Evolutionary conservation across 2,888 invertebrate species (phyloP), one percentile per base, ranked within the genome.

Genomic region (Gisinianus flammeolus): DNA sequence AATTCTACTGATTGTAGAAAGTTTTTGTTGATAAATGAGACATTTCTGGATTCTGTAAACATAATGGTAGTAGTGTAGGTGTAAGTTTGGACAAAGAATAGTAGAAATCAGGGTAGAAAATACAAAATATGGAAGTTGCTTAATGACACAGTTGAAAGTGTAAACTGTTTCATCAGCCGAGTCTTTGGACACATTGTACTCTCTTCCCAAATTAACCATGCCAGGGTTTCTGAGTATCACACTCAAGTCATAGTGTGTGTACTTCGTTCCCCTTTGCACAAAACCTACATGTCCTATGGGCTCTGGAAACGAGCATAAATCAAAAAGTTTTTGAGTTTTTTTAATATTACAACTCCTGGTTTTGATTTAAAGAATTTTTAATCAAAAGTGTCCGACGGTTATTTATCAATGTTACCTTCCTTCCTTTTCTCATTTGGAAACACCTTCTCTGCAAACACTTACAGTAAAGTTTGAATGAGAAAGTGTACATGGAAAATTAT

Each of bases 211-310:
- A 66, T 67, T 52, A 75, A 75, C 66, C 31, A 56, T 54, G 67
- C 69, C 24, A 77, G 64, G 78, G 74, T 80, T 77, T 83, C 81
- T 83, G 83, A 78, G 81, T 81, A 74, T 66, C 12, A 33, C 31
- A 35, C 67, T 78, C 56, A 70, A 54, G 79, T 79, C 73, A 74
- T 73, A 58, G 52, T 54, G 68, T 80, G 54, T 64, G 72, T 79
- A 69, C 72, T 79, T 82, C 81, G 83, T 83, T 82, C 79, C 70
- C 78, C 68, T 73, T 80, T 71, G 71, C 10, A 80, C 81, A 80
- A 22, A 44, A 33, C 54, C 6, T 35, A 24, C 35, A 22, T 68
- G 4, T 30, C 35, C n/a, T 68, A 68, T n/a, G 68, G 22, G 35
- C 68, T 68, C 22, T 33, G 22, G 30, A 62, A 56, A 22, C 10